Evolutionary conservation across 2,113 vertebrate species (phyloP).

Genomic region (Penelope pileata): DNA sequence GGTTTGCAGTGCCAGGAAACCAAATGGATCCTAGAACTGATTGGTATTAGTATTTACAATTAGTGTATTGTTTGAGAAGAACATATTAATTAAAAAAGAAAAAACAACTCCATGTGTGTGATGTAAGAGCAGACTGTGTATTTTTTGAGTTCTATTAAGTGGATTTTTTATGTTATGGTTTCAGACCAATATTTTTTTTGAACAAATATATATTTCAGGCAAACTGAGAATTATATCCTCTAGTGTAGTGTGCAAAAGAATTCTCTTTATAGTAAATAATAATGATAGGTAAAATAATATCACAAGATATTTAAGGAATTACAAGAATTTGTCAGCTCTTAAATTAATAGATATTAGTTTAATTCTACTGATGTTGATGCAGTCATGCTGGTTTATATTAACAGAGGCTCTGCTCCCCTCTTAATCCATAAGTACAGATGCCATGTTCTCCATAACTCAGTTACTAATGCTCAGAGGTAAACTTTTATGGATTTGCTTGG

Average conservation of each 20-base stretch:
- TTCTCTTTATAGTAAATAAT: neutral
- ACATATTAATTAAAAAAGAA: neutral
- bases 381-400: neutral
- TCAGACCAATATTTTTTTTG: neutral
- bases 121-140: accelerated
- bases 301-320: neutral
- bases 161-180: neutral
- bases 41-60: neutral
- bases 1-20: neutral
- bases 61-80: neutral
- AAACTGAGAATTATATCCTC: neutral
- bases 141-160: neutral
- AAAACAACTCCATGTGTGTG: accelerated
- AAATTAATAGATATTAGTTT: neutral
- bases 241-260: neutral
- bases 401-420: neutral
- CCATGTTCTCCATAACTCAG: neutral
- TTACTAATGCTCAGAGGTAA: neutral
- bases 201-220: neutral
- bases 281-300: neutral
- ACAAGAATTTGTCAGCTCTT: neutral
- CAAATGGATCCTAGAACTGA: neutral
- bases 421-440: neutral
- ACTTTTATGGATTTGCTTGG: neutral
- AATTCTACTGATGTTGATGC: neutral